Percentiles rank a stretch among this genome's conserved stretches.
These are phyloP conservation scores for Macaca mulatta DNA, from an alignment of 2,113 vertebrate species.

Conservation along the genomic window DNA sequence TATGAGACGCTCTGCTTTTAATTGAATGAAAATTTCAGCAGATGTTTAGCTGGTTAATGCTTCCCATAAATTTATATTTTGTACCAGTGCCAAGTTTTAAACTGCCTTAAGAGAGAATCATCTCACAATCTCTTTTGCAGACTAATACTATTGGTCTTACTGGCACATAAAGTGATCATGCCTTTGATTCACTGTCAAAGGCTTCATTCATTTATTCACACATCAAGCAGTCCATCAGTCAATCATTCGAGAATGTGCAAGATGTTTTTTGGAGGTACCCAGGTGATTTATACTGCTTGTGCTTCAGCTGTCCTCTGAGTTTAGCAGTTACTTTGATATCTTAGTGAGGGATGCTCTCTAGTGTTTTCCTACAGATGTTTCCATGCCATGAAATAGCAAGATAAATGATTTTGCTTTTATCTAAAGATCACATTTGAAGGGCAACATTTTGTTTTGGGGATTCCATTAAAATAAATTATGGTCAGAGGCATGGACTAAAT, in stretches of 20 bases:
- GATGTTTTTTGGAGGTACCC: background rate
- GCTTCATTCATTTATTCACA: background rate
- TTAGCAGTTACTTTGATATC: slow-evolving; percentile 30
- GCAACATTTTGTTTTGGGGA: slow-evolving; percentile 1
- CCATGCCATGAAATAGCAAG: background rate
- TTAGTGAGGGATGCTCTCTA: slow-evolving; percentile 34
- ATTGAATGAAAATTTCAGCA: slow-evolving; percentile 73
- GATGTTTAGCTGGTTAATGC: slow-evolving; percentile 68
- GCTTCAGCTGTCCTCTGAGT: background rate
- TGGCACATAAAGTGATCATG: background rate
- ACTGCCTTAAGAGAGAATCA: slow-evolving; percentile 15
- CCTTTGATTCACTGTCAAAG: background rate
- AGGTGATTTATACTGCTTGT: background rate
- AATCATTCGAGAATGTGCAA: background rate
- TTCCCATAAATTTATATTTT: slow-evolving; percentile 70
- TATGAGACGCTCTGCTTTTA: slow-evolving; percentile 66
- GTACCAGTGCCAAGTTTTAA: slow-evolving; percentile 51
- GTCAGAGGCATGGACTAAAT: background rate
- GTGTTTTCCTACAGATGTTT: slow-evolving; percentile 48
- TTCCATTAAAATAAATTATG: slow-evolving; percentile 53
- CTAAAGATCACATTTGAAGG: slow-evolving; percentile 49
- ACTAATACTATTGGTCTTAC: background rate
- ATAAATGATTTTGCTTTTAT: slow-evolving; percentile 56
- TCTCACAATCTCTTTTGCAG: slow-evolving; percentile 5
- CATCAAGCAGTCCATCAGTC: background rate